A percentile compares a stretch with the other conserved stretches of the same genome.
Evolutionary conservation across 2,797 vertebrate genomes (phyloP).

Genomic region (Anas acuta): DNA sequence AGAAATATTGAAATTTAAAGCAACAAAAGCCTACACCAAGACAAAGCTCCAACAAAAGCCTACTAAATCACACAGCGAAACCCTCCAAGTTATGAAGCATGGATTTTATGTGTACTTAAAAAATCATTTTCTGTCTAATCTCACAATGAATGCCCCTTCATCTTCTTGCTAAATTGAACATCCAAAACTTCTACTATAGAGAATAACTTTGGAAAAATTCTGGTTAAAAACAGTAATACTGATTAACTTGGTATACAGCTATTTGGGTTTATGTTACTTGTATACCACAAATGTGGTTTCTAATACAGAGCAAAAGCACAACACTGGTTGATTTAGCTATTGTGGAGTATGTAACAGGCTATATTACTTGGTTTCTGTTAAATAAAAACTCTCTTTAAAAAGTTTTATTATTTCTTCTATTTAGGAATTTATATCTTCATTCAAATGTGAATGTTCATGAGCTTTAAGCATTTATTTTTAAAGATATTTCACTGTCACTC

Average conservation of each 20-base stretch:
- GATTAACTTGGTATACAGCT: not conserved
- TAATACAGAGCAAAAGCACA: not conserved
- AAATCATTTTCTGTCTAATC: not conserved
- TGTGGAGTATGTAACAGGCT: not conserved
- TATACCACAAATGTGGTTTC: not conserved
- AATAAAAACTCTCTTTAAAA: not conserved
- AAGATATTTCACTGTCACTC: not conserved
- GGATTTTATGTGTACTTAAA: not conserved
- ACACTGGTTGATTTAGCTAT: not conserved
- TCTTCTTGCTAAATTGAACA: not conserved
- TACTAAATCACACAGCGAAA: not conserved
- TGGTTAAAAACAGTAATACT: not conserved
- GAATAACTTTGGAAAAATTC: not conserved
- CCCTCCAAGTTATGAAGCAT: not conserved
- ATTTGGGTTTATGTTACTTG: not conserved
- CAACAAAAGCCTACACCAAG: not conserved
- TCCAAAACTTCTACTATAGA: not conserved
- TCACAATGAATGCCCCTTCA: not conserved
- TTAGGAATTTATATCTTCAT: not conserved
- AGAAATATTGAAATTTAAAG: not conserved
- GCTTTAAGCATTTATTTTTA: not conserved
- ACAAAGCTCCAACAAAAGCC: not conserved
- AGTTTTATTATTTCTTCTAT: not conserved
- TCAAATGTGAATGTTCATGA: not conserved
- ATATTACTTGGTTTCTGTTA: not conserved